Evolutionary conservation across 30 jellyfish, hydroid and myxozoan genomes (phyloP).

Genomic region (Aurelia aurita): DNA sequence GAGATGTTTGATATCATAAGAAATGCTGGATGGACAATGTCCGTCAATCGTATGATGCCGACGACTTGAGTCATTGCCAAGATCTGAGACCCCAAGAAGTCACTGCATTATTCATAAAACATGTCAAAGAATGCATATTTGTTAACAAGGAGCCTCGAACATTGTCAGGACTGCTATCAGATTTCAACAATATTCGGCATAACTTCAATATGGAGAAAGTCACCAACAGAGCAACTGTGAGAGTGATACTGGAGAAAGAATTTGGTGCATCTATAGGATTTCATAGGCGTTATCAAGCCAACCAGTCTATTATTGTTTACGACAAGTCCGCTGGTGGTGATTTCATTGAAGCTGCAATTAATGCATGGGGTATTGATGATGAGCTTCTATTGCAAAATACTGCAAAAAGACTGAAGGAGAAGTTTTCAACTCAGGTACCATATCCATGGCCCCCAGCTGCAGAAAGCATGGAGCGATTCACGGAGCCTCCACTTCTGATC

Average conservation of each 20-base stretch:
- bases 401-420: slow-evolving; percentile 3
- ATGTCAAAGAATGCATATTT: no score
- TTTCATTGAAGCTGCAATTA: slow-evolving; percentile 20
- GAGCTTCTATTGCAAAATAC: slow-evolving; percentile 1
- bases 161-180: no score
- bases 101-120: no score
- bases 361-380: slow-evolving; percentile 40
- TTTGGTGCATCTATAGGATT: slow-evolving; percentile 22
- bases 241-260: slow-evolving; percentile 1
- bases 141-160: no score
- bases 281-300: background rate
- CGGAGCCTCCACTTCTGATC: no score
- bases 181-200: no score
- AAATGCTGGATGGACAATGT: no score
- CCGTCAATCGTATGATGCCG: no score
- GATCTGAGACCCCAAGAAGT: no score
- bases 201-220: no score
- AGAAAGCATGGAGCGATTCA: background rate
- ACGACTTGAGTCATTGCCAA: no score
- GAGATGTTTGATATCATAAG: no score
- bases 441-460: background rate
- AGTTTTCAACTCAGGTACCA: background rate
- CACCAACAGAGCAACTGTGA: slow-evolving; percentile 10
- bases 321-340: slow-evolving; percentile 18
- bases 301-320: slow-evolving; percentile 9